Percentiles rank a stretch among this genome's conserved stretches.
Evolutionary conservation across 2,113 vertebrate species (phyloP).

Genomic region (Trichechus manatus): DNA sequence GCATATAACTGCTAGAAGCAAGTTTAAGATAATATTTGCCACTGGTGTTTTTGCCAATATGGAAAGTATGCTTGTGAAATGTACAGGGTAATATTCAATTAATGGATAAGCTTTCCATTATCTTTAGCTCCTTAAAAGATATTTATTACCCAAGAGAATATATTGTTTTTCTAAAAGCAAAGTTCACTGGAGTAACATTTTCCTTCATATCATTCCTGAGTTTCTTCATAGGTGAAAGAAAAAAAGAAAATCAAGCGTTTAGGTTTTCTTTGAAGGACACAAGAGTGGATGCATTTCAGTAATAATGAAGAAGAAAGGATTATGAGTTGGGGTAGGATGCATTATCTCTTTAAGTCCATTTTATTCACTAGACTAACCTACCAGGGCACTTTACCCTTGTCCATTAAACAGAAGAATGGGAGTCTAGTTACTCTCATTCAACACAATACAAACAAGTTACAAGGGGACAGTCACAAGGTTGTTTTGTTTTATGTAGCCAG

Average conservation of each 20-base stretch:
- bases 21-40: background rate
- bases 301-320: background rate
- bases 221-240: constrained; percentile 17
- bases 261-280: constrained; percentile 42
- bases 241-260: background rate
- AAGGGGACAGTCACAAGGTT: background rate
- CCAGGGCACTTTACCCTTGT: constrained; percentile 59
- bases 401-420: constrained; percentile 38
- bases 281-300: background rate
- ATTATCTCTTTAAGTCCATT: constrained; percentile 79
- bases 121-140: background rate
- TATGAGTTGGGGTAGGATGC: background rate
- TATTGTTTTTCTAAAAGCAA: constrained; percentile 43
- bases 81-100: background rate
- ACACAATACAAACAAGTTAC: constrained; percentile 29
- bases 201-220: background rate
- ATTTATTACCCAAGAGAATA: constrained; percentile 8
- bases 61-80: background rate
- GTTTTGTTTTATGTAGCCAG: background rate
- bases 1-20: background rate
- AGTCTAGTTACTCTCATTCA: constrained; percentile 60
- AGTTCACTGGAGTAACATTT: background rate
- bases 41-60: background rate
- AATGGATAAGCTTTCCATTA: background rate
- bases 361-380: constrained; percentile 53